phyloP scores from a whole-genome alignment of 2,797 vertebrate genomes.

The Anniella stebbinsi region DNA sequence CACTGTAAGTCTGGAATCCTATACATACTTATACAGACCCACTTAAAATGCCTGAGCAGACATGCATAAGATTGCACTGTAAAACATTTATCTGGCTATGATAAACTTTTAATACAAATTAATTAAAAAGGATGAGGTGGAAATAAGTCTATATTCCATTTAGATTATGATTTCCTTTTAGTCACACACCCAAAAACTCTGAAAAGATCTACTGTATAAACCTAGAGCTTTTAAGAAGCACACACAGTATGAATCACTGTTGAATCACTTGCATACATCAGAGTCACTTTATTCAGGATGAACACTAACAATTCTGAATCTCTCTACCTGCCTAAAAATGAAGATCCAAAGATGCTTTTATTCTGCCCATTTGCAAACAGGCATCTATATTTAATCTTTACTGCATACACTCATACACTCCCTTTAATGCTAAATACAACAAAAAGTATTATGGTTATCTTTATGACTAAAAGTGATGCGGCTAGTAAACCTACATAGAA shows the following conservation, averaged over 20 bases:
- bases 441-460: background rate
- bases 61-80: background rate
- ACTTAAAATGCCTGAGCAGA: background rate
- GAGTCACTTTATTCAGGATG: background rate
- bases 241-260: background rate
- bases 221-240: slow-evolving; percentile 16
- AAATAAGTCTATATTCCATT: background rate
- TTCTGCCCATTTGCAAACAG: background rate
- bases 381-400: background rate
- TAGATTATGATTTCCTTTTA: background rate
- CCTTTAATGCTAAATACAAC: background rate
- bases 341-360: background rate
- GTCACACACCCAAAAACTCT: background rate
- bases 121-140: background rate
- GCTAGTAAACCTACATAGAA: background rate
- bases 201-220: background rate
- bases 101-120: background rate
- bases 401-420: background rate
- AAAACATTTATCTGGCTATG: background rate
- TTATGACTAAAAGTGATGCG: background rate
- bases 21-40: no score
- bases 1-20: background rate
- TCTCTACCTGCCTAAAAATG: background rate
- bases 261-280: background rate
- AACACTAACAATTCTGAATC: background rate